Conservation (phyloP, 1,140 invertebrate species). For the Monochamus saltuarius region DNA sequence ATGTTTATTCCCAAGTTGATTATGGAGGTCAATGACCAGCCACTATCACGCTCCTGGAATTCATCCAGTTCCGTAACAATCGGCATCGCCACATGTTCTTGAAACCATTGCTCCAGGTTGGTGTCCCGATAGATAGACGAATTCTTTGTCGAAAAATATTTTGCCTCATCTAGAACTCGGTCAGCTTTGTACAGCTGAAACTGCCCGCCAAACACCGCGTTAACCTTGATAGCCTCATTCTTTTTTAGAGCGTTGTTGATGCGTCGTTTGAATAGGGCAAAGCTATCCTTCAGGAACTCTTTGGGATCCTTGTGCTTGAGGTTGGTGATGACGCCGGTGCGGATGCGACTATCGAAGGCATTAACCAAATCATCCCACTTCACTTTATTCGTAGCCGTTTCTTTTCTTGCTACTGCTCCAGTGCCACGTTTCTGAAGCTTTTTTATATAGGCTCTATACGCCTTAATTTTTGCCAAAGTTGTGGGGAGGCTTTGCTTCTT, state of each 20-base stretch:
- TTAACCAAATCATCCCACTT: slow-evolving; percentile 13
- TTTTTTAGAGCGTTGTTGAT: too few relatives aligned
- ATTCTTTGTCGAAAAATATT: slow-evolving; percentile 18
- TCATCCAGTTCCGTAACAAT: slow-evolving; percentile 30
- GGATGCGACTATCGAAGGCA: slow-evolving; percentile 14
- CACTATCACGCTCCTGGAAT: slow-evolving; percentile 28
- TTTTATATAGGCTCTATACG: background rate
- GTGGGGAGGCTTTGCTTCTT: too few relatives aligned
- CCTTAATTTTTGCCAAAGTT: background rate
- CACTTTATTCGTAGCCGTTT: slow-evolving; percentile 4
- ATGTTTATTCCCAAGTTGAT: slow-evolving; percentile 22
- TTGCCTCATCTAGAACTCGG: slow-evolving; percentile 1
- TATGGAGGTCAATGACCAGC: slow-evolving; percentile 17
- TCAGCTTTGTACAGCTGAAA: slow-evolving; percentile 2
- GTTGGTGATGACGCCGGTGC: slow-evolving; percentile 19
- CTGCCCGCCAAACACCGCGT: slow-evolving; percentile 16
- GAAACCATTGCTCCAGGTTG: slow-evolving; percentile 34
- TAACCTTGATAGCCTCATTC: slow-evolving; percentile 3
- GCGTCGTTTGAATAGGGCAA: too few relatives aligned
- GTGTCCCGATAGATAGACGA: slow-evolving; percentile 14
- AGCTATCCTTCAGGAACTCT: slow-evolving; percentile 13
- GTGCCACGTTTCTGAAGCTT: background rate
- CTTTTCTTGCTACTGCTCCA: background rate
- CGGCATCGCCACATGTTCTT: slow-evolving; percentile 28
- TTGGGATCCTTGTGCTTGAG: slow-evolving; percentile 16